phyloP scores from a whole-genome alignment of 2,888 invertebrate species.

The Alentia gelatinosa region DNA sequence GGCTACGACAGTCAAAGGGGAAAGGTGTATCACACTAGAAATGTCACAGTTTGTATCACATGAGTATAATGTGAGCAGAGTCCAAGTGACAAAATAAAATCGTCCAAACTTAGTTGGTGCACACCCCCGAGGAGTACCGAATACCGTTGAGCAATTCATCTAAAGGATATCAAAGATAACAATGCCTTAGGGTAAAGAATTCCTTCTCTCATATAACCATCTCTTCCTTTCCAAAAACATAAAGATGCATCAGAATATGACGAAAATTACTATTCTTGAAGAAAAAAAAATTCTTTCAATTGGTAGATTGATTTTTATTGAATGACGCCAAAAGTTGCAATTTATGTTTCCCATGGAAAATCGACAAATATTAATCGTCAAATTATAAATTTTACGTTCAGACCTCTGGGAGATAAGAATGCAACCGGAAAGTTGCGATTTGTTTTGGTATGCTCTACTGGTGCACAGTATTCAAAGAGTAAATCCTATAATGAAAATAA shows the following conservation, averaged over 20 bases:
- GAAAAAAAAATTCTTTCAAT: too few relatives aligned
- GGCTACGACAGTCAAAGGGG: background rate
- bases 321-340: too few relatives aligned
- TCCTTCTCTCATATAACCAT: background rate
- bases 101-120: background rate
- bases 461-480: conserved; percentile 12
- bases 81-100: background rate
- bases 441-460: background rate
- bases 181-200: background rate
- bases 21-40: conserved; percentile 8
- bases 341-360: too few relatives aligned
- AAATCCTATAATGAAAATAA: background rate
- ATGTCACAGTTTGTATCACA: conserved; percentile 19
- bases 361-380: too few relatives aligned
- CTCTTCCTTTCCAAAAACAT: too few relatives aligned
- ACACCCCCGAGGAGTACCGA: background rate
- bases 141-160: conserved; percentile 12
- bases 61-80: conserved; percentile 1
- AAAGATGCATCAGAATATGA: too few relatives aligned
- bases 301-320: too few relatives aligned
- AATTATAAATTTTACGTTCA: background rate
- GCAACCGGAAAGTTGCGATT: background rate
- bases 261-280: too few relatives aligned
- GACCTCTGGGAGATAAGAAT: background rate
- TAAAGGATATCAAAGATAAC: background rate